These are phyloP conservation scores for Drosophila subquinaria DNA, from an alignment of 2,888 invertebrate species.

Conservation along the genomic window DNA sequence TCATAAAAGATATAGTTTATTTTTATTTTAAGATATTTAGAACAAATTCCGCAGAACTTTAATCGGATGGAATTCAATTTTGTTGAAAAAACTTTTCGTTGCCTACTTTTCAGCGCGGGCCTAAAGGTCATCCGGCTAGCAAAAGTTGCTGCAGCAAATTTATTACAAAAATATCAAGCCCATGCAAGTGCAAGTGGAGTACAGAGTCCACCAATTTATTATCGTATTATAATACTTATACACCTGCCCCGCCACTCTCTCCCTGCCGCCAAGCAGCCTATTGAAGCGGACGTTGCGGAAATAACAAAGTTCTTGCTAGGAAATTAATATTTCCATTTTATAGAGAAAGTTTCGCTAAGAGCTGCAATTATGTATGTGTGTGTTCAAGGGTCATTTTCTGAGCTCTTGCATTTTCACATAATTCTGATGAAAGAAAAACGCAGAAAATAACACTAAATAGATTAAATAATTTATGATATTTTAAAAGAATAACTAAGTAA, in stretches of 20 bases:
- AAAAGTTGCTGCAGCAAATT: conserved; percentile 49
- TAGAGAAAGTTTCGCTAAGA: conserved; percentile 71
- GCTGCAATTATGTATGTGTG: conserved; percentile 23
- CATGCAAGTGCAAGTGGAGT: conserved; percentile 13
- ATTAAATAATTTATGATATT: background rate
- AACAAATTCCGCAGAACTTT: background rate
- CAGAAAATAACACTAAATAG: background rate
- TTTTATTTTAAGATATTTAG: background rate
- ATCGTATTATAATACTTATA: conserved; percentile 70
- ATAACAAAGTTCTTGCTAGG: conserved; percentile 82
- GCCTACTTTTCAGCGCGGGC: conserved; percentile 47
- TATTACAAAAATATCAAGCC: conserved; percentile 50
- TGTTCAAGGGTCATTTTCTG: conserved; percentile 35
- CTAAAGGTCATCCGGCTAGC: conserved; percentile 50
- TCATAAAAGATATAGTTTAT: background rate
- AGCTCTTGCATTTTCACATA: background rate
- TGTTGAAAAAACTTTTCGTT: conserved; percentile 42
- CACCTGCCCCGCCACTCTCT: conserved; percentile 3
- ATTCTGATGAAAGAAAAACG: conserved; percentile 3
- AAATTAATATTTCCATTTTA: conserved; percentile 82
- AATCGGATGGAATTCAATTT: conserved; percentile 45
- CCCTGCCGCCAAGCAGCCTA: conserved; percentile 4
- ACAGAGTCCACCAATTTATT: conserved; percentile 57
- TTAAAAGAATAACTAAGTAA: background rate
- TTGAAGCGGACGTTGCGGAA: conserved; percentile 69